phyloP scores from a whole-genome alignment of 1,140 invertebrate genomes.

The Trichonephila inaurata region DNA sequence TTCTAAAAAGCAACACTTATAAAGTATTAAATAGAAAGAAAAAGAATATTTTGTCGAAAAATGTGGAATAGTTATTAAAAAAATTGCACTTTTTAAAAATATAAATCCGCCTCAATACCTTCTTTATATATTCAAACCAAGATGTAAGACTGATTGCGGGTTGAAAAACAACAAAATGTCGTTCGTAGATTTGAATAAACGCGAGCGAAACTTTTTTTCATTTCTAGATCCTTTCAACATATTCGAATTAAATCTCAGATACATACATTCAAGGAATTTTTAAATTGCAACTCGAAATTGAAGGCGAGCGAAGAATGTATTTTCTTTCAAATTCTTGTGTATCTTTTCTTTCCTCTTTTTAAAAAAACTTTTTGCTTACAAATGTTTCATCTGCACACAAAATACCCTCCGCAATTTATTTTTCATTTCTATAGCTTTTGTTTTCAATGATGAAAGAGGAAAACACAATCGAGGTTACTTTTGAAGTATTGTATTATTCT shows the following conservation, averaged over 20 bases:
- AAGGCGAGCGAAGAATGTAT: not conserved
- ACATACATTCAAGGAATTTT: not conserved
- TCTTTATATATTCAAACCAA: not conserved
- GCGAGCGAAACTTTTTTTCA: not conserved
- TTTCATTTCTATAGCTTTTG: not conserved
- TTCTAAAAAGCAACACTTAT: too few species aligned
- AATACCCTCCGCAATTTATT: not conserved
- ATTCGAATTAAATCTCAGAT: not conserved
- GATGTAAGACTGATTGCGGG: not conserved
- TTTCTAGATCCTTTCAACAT: not conserved
- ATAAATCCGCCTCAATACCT: not conserved
- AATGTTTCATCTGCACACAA: not conserved
- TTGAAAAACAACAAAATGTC: not conserved
- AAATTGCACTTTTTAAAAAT: too few species aligned
- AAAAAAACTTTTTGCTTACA: not conserved
- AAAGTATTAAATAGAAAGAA: too few species aligned
- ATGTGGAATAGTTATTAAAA: too few species aligned
- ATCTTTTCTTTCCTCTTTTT: not conserved
- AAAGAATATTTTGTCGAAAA: too few species aligned
- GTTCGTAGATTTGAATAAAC: not conserved
- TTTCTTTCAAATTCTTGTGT: not conserved
- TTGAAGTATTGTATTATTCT: too few species aligned
- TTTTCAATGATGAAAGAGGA: not conserved
- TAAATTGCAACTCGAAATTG: conserved; percentile 3
- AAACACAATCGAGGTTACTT: not conserved